Evolutionary conservation across 2,888 invertebrate genomes (phyloP).

Genomic region (Erpobdella octoculata): DNA sequence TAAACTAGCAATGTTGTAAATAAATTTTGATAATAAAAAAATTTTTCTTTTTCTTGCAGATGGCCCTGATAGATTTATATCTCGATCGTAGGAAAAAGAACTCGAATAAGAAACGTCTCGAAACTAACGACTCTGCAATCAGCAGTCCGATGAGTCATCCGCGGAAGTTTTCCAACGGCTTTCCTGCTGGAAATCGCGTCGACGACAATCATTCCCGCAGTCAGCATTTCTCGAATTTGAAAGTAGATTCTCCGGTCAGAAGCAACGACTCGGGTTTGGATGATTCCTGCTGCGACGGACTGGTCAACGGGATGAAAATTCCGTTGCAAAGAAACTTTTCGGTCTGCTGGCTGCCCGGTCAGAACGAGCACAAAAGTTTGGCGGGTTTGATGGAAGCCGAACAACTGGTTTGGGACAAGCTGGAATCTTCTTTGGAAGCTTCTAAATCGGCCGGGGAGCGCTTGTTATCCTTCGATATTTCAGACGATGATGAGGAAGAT

Average conservation of each 20-base stretch:
- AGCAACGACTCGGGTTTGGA: not conserved
- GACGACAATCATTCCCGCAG: not conserved
- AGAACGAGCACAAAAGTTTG: not conserved
- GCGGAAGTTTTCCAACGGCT: too few species aligned
- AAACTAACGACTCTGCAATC: too few species aligned
- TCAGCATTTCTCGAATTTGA: not conserved
- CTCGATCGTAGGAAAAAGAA: too few species aligned
- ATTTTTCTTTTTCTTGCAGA: too few species aligned
- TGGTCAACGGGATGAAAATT: not conserved
- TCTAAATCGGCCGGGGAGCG: too few species aligned
- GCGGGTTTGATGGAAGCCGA: not conserved
- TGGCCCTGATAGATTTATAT: too few species aligned
- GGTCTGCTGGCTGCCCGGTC: not conserved
- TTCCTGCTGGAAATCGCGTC: not conserved
- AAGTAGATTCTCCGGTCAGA: not conserved
- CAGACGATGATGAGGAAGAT: too few species aligned
- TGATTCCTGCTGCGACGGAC: not conserved
- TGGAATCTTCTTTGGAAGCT: not conserved
- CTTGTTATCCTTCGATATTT: too few species aligned
- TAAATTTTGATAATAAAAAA: too few species aligned
- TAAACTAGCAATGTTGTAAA: too few species aligned
- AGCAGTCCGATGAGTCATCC: too few species aligned
- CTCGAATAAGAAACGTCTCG: too few species aligned
- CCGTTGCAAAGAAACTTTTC: not conserved
- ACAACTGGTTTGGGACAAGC: not conserved